Percentiles rank a stretch among this genome's conserved stretches.
phyloP scores from a whole-genome alignment of 2,888 invertebrate species.

The Acheta domesticus region DNA sequence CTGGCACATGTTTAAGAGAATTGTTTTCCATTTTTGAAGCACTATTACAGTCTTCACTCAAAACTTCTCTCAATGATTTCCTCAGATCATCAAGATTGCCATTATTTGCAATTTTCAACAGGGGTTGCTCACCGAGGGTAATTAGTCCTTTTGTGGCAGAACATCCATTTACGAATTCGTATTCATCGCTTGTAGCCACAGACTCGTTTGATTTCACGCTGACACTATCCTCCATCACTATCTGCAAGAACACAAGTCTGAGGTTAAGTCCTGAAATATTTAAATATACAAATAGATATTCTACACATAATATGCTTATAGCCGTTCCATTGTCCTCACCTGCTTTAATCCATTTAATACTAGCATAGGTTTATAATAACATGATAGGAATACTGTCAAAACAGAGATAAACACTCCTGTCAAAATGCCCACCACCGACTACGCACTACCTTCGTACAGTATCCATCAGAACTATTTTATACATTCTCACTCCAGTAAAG shows the following conservation, averaged over 20 bases:
- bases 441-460: background rate
- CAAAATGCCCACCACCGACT: background rate
- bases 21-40: conserved; percentile 35
- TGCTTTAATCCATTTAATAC: conserved; percentile 27
- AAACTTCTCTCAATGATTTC: conserved; percentile 59
- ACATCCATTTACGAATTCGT: conserved; percentile 59
- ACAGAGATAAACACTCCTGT: background rate
- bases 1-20: conserved; percentile 30
- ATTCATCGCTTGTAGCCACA: conserved; percentile 65
- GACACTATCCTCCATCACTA: conserved; percentile 62
- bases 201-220: conserved; percentile 67
- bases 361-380: background rate
- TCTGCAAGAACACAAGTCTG: conserved; percentile 40
- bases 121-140: conserved; percentile 48
- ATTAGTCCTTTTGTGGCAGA: conserved; percentile 42
- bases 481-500: background rate
- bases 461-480: background rate
- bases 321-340: conserved; percentile 20
- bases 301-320: background rate
- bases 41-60: conserved; percentile 34
- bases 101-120: conserved; percentile 60
- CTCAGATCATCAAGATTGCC: conserved; percentile 62
- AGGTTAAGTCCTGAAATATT: background rate
- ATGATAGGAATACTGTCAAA: background rate
- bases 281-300: background rate